phyloP scores from a whole-genome alignment of 2,797 vertebrate genomes.

The Poeciliopsis turneri region DNA sequence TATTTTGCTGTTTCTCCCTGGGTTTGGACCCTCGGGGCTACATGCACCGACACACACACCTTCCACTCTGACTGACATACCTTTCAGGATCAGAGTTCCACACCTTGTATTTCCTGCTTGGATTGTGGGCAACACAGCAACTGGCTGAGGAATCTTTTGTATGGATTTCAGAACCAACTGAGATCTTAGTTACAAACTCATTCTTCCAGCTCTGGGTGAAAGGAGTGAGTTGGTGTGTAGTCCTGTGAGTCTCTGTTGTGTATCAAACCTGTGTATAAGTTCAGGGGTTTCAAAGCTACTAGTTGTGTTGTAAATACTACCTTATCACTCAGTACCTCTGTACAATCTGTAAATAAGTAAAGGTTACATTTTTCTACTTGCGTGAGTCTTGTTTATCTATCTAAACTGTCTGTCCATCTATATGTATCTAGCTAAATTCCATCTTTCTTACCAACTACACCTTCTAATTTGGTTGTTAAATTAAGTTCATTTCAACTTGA shows the following conservation, averaged over 20 bases:
- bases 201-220: conserved; percentile 38
- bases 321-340: conserved; percentile 82
- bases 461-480: background rate
- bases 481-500: background rate
- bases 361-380: conserved; percentile 81
- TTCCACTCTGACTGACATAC: conserved; percentile 21
- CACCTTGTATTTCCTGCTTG: conserved; percentile 12
- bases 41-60: conserved; percentile 21
- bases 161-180: conserved; percentile 24
- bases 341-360: conserved; percentile 85
- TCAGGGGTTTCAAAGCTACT: conserved; percentile 80
- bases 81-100: conserved; percentile 11
- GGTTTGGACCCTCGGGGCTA: conserved; percentile 50
- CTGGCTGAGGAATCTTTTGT: conserved; percentile 23
- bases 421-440: background rate
- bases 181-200: conserved; percentile 28
- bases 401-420: background rate
- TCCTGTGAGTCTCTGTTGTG: conserved; percentile 64
- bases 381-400: conserved; percentile 44
- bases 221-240: conserved; percentile 51
- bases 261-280: conserved; percentile 76
- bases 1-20: conserved; percentile 74
- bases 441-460: background rate
- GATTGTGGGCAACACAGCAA: conserved; percentile 29
- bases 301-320: conserved; percentile 80